These are phyloP conservation scores for Erynnis tages DNA, from an alignment of 2,888 invertebrate genomes.

Conservation along the genomic window DNA sequence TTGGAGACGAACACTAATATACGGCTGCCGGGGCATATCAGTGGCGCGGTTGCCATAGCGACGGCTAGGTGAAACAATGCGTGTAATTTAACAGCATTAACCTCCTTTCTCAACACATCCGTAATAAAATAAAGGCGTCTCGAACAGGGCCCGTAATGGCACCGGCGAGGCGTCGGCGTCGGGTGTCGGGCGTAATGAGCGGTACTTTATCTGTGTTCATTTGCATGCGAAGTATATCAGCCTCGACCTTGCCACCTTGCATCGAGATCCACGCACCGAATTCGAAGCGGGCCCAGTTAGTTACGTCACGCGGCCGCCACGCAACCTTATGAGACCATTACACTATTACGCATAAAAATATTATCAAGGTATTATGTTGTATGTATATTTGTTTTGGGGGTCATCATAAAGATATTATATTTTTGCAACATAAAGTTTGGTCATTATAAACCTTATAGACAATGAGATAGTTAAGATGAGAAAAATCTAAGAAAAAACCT, in stretches of 20 bases:
- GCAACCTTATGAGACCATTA: constrained; percentile 6
- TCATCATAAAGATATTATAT: no score
- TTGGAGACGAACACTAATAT: constrained; percentile 6
- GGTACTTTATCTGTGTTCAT: constrained; percentile 74
- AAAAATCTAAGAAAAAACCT: no score
- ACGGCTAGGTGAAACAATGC: constrained; percentile 70
- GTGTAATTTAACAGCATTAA: constrained; percentile 70
- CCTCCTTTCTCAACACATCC: constrained; percentile 72
- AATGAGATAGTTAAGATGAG: no score
- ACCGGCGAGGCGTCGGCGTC: constrained; percentile 53
- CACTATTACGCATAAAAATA: constrained; percentile 16
- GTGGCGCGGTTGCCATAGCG: constrained; percentile 48
- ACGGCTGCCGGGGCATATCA: constrained; percentile 1
- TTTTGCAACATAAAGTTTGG: no score
- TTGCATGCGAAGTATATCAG: constrained; percentile 71
- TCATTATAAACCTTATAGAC: no score
- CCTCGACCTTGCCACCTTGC: constrained; percentile 75
- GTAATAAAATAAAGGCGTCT: constrained; percentile 70
- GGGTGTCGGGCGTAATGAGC: constrained; percentile 70
- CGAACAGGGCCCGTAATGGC: constrained; percentile 63
- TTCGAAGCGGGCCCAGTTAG: constrained; percentile 42
- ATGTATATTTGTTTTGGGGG: background rate
- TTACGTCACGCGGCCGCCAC: constrained; percentile 45
- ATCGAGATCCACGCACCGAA: constrained; percentile 56
- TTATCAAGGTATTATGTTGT: constrained; percentile 2